Evolutionary conservation across 2,888 invertebrate species (phyloP).

Genomic region (Artemia sp.): DNA sequence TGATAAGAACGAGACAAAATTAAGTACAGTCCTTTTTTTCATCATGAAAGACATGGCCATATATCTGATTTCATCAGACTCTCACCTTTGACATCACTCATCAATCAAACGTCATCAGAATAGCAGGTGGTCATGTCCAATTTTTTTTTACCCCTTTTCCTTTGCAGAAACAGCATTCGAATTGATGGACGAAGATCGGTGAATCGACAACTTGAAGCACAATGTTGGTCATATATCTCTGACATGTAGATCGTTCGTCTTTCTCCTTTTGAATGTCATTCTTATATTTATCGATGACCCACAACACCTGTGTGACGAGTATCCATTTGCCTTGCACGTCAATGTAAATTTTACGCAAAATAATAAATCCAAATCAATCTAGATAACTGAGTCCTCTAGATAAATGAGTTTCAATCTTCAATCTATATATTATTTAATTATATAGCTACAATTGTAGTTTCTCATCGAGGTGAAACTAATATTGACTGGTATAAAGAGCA

Average conservation of each 20-base stretch:
- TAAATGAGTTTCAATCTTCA: no score
- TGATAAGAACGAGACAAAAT: no score
- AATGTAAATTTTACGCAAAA: neutral
- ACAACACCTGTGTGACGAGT: conserved; percentile 4
- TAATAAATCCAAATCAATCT: neutral
- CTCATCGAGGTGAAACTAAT: no score
- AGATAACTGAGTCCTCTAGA: no score
- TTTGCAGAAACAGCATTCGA: neutral
- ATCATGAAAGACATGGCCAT: neutral
- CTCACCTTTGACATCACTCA: conserved; percentile 11
- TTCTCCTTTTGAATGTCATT: neutral
- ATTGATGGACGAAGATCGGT: neutral
- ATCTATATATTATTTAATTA: no score
- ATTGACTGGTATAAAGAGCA: no score
- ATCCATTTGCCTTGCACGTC: neutral
- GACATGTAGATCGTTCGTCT: conserved; percentile 6
- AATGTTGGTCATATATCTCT: neutral
- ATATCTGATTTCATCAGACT: conserved; percentile 4
- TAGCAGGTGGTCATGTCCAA: conserved; percentile 14
- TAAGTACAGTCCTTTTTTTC: neutral
- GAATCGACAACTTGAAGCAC: conserved; percentile 7
- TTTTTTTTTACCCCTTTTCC: conserved; percentile 7
- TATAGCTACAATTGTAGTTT: no score
- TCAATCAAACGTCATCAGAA: conserved; percentile 4
- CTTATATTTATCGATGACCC: conserved; percentile 12